Base-by-base conservation (phyloP, 37 sponge, comb jelly and placozoan genomes). In the Axinella damicornis region DNA sequence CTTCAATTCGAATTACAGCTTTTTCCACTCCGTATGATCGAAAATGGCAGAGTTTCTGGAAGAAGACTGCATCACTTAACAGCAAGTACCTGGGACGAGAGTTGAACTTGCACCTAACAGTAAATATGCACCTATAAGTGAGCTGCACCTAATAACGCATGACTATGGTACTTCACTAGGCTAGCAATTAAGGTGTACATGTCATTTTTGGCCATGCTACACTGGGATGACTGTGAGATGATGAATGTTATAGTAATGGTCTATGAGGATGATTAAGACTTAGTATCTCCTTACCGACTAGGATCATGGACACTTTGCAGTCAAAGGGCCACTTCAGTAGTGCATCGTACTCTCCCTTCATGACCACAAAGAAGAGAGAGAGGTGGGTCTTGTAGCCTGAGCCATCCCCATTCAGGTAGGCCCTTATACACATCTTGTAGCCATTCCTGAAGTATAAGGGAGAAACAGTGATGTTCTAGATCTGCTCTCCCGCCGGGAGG, bases 371-470 rank as follows among this genome's bases (percentile, higher is more conserved):
- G 77, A 94, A 94, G 20, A 95, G 33, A 60, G 95, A 92, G 53
- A 92, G 80, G 46, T 92, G 92, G 0, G 84, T 80, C 18, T 65
- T 76, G 57, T 88, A 79, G 15, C 95, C 95, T 27, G 41, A 62
- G 21, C 95, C 95, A 78, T 92, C 95, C 16, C 95, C 95, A 81
- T 95, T 91, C 33, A 95, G 74, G 69, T 90, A 94, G 12, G 75
- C 81, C 28, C 95, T 79, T 4, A 90, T 76, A 57, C 95, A 94
- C 95, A 94, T 91, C 83, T 95, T 95, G 77, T 95, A 95, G 46
- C 95, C 95, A 71, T 88, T 88, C 77, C 90, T 85, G 60, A 5
- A 17, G 28, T 28, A 22, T 13, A 28, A 28, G 46, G 4, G 46
- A 12, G 46, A 46, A 9, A 12, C 46, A 46, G 9, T n/a, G n/a